Evolutionary conservation across 2,113 vertebrate genomes (phyloP).

Genomic region (Tachysurus vachellii): DNA sequence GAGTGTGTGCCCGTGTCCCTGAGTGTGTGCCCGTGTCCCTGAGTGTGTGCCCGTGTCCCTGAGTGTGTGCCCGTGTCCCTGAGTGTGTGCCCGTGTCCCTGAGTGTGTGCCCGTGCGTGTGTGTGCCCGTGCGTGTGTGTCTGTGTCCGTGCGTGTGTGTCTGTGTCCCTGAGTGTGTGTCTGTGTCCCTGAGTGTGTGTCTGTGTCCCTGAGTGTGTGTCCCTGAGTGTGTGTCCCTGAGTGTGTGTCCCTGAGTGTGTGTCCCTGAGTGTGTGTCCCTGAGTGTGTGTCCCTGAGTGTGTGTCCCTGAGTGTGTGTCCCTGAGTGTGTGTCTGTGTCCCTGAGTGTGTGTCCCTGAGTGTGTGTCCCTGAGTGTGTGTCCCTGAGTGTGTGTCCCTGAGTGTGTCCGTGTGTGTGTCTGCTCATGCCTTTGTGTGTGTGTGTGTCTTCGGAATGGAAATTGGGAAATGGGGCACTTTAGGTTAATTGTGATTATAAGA

Average conservation of each 20-base stretch:
- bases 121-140: not conserved
- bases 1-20: not conserved
- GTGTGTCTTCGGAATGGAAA: slow-evolving; percentile 29
- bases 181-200: slow-evolving; percentile 14
- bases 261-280: too few species aligned
- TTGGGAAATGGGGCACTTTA: slow-evolving; percentile 56
- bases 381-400: too few species aligned
- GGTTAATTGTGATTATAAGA: slow-evolving; percentile 64
- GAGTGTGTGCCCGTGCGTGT: not conserved
- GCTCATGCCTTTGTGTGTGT: not conserved
- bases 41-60: not conserved
- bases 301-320: not conserved
- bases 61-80: not conserved
- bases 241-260: not conserved
- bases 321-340: not conserved
- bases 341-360: too few species aligned
- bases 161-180: slow-evolving; percentile 8
- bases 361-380: not conserved
- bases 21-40: not conserved
- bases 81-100: not conserved
- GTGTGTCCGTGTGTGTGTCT: too few species aligned
- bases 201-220: not conserved
- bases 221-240: too few species aligned
- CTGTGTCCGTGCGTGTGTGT: not conserved
- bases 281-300: too few species aligned